A percentile compares a stretch with the other conserved stretches of the same genome.
Evolutionary conservation across 2,888 invertebrate species (phyloP).

Genomic region (Cybosia mesomella): DNA sequence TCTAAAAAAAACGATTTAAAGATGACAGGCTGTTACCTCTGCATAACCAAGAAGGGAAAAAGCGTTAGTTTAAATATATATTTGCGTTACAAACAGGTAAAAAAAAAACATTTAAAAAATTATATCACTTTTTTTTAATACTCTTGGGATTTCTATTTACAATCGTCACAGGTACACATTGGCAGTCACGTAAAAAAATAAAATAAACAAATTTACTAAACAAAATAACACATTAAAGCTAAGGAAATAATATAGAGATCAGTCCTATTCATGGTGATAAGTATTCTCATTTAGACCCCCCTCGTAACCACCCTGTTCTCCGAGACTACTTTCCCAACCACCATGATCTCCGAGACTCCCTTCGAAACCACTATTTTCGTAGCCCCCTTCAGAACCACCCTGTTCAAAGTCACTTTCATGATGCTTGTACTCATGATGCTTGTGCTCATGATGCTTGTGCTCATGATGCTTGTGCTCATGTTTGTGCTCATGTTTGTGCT

Average conservation of each 20-base stretch:
- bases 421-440: too few relatives aligned
- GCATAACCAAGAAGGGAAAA: too few relatives aligned
- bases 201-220: constrained; percentile 72
- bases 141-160: constrained; percentile 82
- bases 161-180: constrained; percentile 63
- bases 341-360: constrained; percentile 51
- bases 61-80: too few relatives aligned
- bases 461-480: constrained; percentile 69
- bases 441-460: constrained; percentile 62
- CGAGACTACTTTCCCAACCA: constrained; percentile 24
- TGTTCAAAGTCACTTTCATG: constrained; percentile 21
- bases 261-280: constrained; percentile 82
- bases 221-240: constrained; percentile 84
- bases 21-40: too few relatives aligned
- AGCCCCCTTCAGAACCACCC: too few relatives aligned
- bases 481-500: constrained; percentile 62
- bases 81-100: too few relatives aligned
- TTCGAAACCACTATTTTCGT: constrained; percentile 38
- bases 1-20: too few relatives aligned
- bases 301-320: constrained; percentile 42
- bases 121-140: constrained; percentile 79
- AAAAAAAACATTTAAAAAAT: constrained; percentile 48
- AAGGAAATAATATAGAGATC: constrained; percentile 79
- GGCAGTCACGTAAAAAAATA: constrained; percentile 67
- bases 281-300: constrained; percentile 59